Percentiles rank a stretch among this genome's conserved stretches.
Evolutionary conservation across 1,140 invertebrate genomes (phyloP).

Genomic region (Diorhabda carinulata): DNA sequence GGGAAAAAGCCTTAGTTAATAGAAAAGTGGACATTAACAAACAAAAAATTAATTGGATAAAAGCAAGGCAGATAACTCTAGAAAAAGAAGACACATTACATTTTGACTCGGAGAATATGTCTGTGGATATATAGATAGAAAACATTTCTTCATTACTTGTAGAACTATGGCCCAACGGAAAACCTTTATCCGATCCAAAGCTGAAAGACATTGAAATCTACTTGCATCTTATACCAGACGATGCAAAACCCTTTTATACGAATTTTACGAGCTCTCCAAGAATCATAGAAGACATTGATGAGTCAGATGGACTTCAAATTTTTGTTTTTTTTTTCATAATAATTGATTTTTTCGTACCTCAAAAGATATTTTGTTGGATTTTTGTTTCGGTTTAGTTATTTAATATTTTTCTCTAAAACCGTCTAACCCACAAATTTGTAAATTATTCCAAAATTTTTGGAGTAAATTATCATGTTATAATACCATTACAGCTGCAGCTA

Average conservation of each 20-base stretch:
- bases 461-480: no score
- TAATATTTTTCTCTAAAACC: no score
- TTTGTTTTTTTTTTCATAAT: background rate
- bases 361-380: no score
- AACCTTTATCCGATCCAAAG: background rate
- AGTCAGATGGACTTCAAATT: background rate
- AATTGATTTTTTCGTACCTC: no score
- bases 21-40: slow-evolving; percentile 19
- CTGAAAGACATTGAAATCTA: background rate
- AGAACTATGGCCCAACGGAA: slow-evolving; percentile 19
- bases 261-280: no score
- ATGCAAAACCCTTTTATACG: background rate
- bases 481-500: no score
- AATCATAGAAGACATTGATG: no score
- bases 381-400: no score
- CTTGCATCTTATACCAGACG: slow-evolving; percentile 4
- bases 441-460: no score
- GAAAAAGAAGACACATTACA: slow-evolving; percentile 19
- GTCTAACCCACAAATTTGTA: no score
- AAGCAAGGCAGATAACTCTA: slow-evolving; percentile 20
- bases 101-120: slow-evolving; percentile 8
- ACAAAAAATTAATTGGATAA: slow-evolving; percentile 25
- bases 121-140: slow-evolving; percentile 12
- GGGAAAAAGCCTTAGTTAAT: slow-evolving; percentile 24
- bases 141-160: slow-evolving; percentile 13